Base-by-base conservation (phyloP, 1,140 invertebrate genomes). In the Centruroides sculpturatus region DNA sequence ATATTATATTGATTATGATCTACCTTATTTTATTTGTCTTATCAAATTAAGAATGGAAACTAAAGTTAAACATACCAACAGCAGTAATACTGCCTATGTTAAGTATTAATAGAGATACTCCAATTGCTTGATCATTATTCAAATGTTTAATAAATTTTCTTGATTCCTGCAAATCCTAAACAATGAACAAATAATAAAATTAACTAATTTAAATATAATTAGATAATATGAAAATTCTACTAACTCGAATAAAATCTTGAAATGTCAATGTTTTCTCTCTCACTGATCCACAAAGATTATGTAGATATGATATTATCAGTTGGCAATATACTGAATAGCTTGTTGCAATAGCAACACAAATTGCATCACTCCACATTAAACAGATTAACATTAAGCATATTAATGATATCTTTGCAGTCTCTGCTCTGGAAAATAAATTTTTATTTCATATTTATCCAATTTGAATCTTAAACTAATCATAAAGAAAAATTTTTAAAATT, bases 321-420 rank as follows among this genome's bases (percentile, higher is more conserved):
- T 67, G 57, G 53, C 66, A 67, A 55, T 67, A 57, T 4, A 67
- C 57, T 13, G 64, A 56, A 61, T 67, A 67, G 7, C 10, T 64
- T 35, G 57, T 61, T 4, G 62, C 51, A 47, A 67, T 64, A 23
- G 66, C 66, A 23, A 51, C 52, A 57, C 64, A 66, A 47, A 63
- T 59, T 5, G 65, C 46, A 49, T 66, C 65, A 54, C 59, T 61
- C 12, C 50, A 53, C 11, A 41, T 55, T 10, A 64, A 60, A 35
- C 36, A 47, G 8, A 47, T 13, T 5, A 57, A 7, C 47, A 35
- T 41, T n/a, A 57, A 11, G 9, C 35, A n/a, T 13, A 48, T 57
- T 34, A 57, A 57, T 5, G 34, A 3, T 7, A 41, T 47, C 6
- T 47, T n/a, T n/a, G 60, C 34, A 13, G 51, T 59, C 1, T 58